Percentiles rank a stretch among this genome's conserved stretches.
These are phyloP conservation scores for Misgurnus mizolepis DNA, from an alignment of 2,113 vertebrate species.

Conservation along the genomic window DNA sequence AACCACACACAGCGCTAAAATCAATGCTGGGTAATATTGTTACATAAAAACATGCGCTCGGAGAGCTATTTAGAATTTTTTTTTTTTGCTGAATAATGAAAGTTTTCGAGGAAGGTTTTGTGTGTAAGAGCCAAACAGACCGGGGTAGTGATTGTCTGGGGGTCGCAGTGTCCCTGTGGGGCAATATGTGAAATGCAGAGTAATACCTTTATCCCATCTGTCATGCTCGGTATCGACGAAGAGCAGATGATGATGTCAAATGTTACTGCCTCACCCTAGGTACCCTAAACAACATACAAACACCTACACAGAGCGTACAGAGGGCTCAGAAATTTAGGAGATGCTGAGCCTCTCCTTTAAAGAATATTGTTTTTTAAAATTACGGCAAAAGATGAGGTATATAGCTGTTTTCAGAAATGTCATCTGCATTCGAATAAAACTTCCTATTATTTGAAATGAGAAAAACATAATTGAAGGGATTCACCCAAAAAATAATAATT, in stretches of 20 bases:
- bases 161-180: slow-evolving; percentile 1
- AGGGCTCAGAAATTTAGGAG: not conserved
- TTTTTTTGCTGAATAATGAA: not conserved
- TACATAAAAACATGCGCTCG: not conserved
- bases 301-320: not conserved
- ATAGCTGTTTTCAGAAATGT: not conserved
- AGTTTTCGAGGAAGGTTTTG: not conserved
- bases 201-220: slow-evolving; percentile 28
- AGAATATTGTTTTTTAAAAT: not conserved
- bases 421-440: not conserved
- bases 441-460: too few relatives aligned
- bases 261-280: slow-evolving; percentile 2
- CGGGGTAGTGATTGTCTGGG: not conserved
- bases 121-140: not conserved
- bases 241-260: slow-evolving; percentile 6
- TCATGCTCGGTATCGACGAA: slow-evolving; percentile 9
- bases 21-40: not conserved
- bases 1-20: not conserved
- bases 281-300: not conserved
- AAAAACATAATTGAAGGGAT: too few relatives aligned
- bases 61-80: not conserved
- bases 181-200: not conserved
- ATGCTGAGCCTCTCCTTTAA: too few relatives aligned
- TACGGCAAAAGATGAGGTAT: not conserved
- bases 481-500: too few relatives aligned